Base-by-base conservation (phyloP, 2,797 vertebrate genomes). In the Lagorchestes hirsutus region DNA sequence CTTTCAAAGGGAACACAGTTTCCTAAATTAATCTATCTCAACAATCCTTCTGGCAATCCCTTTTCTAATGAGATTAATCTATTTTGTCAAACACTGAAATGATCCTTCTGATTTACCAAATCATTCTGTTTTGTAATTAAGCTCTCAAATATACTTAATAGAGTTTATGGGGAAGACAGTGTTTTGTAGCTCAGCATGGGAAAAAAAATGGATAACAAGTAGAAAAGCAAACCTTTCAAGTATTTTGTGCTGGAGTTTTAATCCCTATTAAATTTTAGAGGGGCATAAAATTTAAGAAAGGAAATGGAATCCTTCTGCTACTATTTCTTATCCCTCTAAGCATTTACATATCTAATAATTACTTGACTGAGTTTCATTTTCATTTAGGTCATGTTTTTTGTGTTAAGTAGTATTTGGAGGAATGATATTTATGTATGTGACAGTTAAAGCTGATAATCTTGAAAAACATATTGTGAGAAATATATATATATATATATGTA, bases 51-150 rank as follows among this genome's bases (percentile, higher is more conserved):
- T 13, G 34, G 16, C 10, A 59, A 54, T 59, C 0, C 0, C n/a
- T 9, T 58, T 13, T 59, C 3, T 55, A 67, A 91, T 13, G 55
- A 55, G 8, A 54, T 1, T n/a, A 87, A 46, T 52, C 3, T 0
- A 90, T 93, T 92, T 56, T 74, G 31, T 67, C 2, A 74, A 57
- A 93, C 22, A 46, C 18, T n/a, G 18, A n/a, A 96, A 59, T 90
- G 22, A 22, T 92, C 1, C 24, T 92, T 95, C n/a, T 55, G n/a
- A 90, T 62, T 90, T 91, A 92, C n/a, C 50, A 82, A 31, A 18
- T 74, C 67, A 46, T 9, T 82, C 18, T 52, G 52, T 93, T 93
- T 55, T n/a, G 82, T 54, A 91, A 91, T 57, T 95, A 93, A 96
- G 91, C 54, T 91, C 54, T 82, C 24, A 67, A 91, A 55, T 24